Base-by-base conservation (phyloP, 2,888 invertebrate species). In the Agrotis clavis region DNA sequence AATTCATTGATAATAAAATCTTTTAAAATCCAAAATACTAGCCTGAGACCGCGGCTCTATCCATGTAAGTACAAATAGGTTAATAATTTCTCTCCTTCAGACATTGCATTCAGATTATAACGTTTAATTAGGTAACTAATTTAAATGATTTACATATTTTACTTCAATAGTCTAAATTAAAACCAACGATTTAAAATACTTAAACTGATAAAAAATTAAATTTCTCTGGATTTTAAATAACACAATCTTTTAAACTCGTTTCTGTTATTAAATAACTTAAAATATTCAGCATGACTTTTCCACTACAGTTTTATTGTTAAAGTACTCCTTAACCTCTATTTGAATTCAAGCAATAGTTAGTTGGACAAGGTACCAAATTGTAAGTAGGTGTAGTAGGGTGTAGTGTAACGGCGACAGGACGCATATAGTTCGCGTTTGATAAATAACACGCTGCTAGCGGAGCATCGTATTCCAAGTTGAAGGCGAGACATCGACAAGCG, bases 381-480 rank as follows among this genome's bases (percentile, higher is more conserved):
- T 54, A 62, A 25, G 25, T 25, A 25, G 25, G 25, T 25, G 25
- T 25, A 25, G 25, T 25, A 25, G 25, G 19, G 21, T 45, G 62
- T 47, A 57, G 67, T 67, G 61, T 19, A 64, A 41, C 57, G 65
- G 45, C 19, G 65, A 60, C 59, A 68, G 62, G 51, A 45, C 79
- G 76, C 79, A 83, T 82, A 77, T 79, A 84, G 82, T 83, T 77
- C 77, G 72, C 76, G 74, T 82, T 84, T 83, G 77, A 83, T 75
- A 86, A 74, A 84, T 84, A 83, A 75, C 75, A 60, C 71, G 86
- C 85, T 86, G 84, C 85, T 84, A 71, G 63, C 73, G 57, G 57
- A 72, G 89, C 88, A 86, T 88, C 87, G 85, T 88, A 86, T 90
- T 86, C 83, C 86, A 90, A 91, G 90, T 93, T 92, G 79, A 88